A percentile compares a stretch with the other conserved stretches of the same genome.
Evolutionary conservation across 2,888 invertebrate genomes (phyloP).

Genomic region (Euclidia mi): DNA sequence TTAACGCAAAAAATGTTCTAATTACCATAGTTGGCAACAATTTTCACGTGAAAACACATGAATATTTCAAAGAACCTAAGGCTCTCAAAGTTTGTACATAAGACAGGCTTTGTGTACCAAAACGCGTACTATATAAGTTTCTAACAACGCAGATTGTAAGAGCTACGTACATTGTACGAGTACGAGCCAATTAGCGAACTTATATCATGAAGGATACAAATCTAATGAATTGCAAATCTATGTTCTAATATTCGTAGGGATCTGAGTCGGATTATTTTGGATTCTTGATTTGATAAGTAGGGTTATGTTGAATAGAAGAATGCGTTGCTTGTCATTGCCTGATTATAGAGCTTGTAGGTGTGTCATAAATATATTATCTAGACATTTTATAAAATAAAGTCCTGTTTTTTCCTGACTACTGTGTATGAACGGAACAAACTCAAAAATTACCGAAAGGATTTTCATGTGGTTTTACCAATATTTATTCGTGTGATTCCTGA

Average conservation of each 20-base stretch:
- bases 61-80: conserved; percentile 30
- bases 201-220: conserved; percentile 16
- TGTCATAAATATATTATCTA: too few relatives aligned
- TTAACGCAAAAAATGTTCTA: conserved; percentile 15
- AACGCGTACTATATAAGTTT: conserved; percentile 29
- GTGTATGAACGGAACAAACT: too few relatives aligned
- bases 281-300: too few relatives aligned
- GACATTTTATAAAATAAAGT: too few relatives aligned
- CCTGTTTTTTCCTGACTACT: too few relatives aligned
- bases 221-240: conserved; percentile 17
- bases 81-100: conserved; percentile 32
- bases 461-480: too few relatives aligned
- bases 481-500: too few relatives aligned
- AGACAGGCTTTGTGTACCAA: conserved; percentile 19
- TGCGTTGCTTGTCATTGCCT: too few relatives aligned
- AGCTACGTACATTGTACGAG: too few relatives aligned
- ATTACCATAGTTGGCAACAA: conserved; percentile 35
- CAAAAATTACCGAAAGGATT: too few relatives aligned
- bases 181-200: conserved; percentile 41
- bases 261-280: neutral
- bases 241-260: conserved; percentile 2
- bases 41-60: conserved; percentile 33
- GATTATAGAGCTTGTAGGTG: too few relatives aligned
- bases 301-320: too few relatives aligned
- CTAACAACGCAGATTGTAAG: conserved; percentile 29